A percentile compares a stretch with the other conserved stretches of the same genome.
Conservation (phyloP, 92 coral and sea anemone species). For the Actinernus sp. region DNA sequence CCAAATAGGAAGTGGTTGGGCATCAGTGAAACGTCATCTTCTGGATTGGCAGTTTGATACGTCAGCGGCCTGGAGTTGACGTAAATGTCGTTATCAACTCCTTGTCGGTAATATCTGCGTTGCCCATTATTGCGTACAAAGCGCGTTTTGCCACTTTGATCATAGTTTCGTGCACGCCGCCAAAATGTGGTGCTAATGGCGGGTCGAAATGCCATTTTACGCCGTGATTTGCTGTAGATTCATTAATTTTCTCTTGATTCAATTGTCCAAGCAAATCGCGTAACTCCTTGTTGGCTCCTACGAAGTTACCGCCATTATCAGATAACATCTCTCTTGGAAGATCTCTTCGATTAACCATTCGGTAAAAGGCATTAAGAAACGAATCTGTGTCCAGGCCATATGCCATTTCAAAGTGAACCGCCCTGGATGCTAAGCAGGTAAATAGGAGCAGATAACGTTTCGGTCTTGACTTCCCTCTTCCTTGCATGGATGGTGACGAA, state of each 20-base stretch:
- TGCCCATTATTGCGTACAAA: constrained; percentile 20
- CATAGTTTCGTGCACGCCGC: too few relatives aligned
- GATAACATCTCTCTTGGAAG: constrained; percentile 39
- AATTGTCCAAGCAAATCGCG: constrained; percentile 44
- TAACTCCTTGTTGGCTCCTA: constrained; percentile 53
- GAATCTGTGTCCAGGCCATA: constrained; percentile 31
- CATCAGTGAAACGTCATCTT: constrained; percentile 16
- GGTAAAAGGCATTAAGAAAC: constrained; percentile 56
- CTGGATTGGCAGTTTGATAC: constrained; percentile 21
- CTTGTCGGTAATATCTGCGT: constrained; percentile 42
- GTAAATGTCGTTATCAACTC: constrained; percentile 54
- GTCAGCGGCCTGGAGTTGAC: constrained; percentile 22
- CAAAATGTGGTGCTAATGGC: not conserved
- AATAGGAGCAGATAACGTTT: constrained; percentile 58
- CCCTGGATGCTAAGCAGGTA: constrained; percentile 41
- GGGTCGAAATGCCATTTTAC: constrained; percentile 24
- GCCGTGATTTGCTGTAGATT: constrained; percentile 47
- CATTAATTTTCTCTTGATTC: constrained; percentile 29
- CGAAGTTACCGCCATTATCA: constrained; percentile 61
- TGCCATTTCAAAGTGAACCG: constrained; percentile 60
- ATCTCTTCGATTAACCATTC: constrained; percentile 49
- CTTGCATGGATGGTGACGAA: constrained; percentile 57
- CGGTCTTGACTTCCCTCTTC: constrained; percentile 48
- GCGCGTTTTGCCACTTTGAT: too few relatives aligned
- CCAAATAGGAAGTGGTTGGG: constrained; percentile 61